Conservation (phyloP, 1,140 invertebrate genomes). For the Aphis craccivora region DNA sequence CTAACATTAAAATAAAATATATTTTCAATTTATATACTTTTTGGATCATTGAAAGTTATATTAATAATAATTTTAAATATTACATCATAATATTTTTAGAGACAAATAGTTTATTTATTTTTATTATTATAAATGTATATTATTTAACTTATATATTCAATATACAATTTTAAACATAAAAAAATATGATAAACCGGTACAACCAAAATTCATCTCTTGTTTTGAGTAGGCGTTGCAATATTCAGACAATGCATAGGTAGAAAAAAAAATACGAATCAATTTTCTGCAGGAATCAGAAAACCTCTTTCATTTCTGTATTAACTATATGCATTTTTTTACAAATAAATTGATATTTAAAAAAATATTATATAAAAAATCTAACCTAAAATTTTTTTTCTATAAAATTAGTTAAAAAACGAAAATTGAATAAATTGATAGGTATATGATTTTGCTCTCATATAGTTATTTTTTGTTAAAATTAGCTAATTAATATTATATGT, state of each 20-base stretch:
- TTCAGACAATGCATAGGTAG: background rate
- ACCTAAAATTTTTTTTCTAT: background rate
- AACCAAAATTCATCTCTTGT: background rate
- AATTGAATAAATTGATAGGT: background rate
- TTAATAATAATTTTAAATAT: background rate
- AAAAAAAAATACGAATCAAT: too few relatives aligned
- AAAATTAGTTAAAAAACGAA: too few relatives aligned
- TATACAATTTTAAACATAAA: background rate
- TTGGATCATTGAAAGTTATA: background rate
- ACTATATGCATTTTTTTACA: background rate
- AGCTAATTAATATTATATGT: background rate
- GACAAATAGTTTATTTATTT: too few relatives aligned
- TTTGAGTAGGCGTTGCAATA: background rate
- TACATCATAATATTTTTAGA: background rate
- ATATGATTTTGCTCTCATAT: background rate
- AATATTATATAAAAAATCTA: background rate
- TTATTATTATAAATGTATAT: too few relatives aligned
- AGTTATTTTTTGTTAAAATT: background rate
- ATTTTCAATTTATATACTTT: background rate
- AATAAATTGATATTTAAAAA: too few relatives aligned
- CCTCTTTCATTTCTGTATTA: background rate
- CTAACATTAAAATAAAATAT: background rate
- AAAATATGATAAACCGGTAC: background rate
- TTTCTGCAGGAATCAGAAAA: background rate
- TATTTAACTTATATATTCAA: too few relatives aligned